phyloP scores from a whole-genome alignment of 2,113 vertebrate genomes.

The Sisor rabdophorus region DNA sequence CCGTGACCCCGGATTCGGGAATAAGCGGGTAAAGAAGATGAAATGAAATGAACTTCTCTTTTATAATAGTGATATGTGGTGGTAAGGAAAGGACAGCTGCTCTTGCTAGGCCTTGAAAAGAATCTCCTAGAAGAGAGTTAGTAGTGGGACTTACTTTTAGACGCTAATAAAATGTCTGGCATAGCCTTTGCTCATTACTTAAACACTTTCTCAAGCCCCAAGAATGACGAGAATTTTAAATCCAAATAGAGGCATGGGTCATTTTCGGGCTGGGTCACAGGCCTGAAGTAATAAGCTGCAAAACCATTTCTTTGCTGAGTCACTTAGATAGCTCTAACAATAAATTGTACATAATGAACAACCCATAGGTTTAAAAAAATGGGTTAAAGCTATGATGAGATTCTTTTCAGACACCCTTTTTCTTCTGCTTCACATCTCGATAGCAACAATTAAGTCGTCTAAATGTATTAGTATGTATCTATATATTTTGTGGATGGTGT shows the following conservation, averaged over 20 bases:
- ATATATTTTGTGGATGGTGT: no score
- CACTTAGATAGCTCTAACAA: conserved; percentile 38
- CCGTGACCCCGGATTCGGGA: no score
- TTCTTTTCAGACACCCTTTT: no score
- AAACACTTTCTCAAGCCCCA: conserved; percentile 51
- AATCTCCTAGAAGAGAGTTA: conserved; percentile 3
- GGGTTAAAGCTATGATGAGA: not conserved
- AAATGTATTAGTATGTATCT: no score
- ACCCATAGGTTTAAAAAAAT: not conserved
- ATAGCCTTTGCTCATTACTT: conserved; percentile 38
- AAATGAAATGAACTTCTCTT: no score
- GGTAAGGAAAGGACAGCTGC: not conserved
- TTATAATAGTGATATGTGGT: not conserved
- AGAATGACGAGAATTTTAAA: conserved; percentile 46
- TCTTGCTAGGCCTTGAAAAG: not conserved
- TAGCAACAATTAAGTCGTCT: no score
- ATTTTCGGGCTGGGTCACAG: conserved; percentile 28
- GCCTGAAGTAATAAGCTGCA: conserved; percentile 50
- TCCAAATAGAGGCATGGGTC: conserved; percentile 39
- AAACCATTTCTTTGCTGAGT: conserved; percentile 39
- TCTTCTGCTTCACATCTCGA: no score
- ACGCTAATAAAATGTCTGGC: conserved; percentile 30
- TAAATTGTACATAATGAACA: not conserved
- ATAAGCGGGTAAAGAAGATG: no score
- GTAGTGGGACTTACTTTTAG: conserved; percentile 16